Percentiles rank a stretch among this genome's conserved stretches.
These are phyloP conservation scores for Clarias fuscus DNA, from an alignment of 2,797 vertebrate genomes.

Conservation along the genomic window DNA sequence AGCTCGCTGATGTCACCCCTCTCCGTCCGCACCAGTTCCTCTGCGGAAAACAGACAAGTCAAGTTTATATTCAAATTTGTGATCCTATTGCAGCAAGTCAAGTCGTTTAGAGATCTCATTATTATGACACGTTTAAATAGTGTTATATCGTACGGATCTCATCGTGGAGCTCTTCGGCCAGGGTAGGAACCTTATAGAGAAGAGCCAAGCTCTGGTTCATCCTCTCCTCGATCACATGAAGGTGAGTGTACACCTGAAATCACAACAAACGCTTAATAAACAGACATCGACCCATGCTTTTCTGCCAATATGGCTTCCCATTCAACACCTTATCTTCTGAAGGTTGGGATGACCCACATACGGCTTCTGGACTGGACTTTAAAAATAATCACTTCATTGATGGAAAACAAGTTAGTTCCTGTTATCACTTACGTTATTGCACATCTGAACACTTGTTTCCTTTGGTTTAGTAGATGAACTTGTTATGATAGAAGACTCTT, in stretches of 20 bases:
- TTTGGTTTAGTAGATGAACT: neutral
- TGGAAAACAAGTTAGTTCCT: neutral
- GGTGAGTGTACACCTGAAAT: constrained; percentile 85
- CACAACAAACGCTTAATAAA: neutral
- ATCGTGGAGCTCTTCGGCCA: constrained; percentile 80
- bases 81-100: neutral
- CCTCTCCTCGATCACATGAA: constrained; percentile 89
- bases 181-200: constrained; percentile 82
- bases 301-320: neutral
- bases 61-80: neutral
- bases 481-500: neutral
- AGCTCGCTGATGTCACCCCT: constrained; percentile 78
- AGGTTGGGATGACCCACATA: neutral
- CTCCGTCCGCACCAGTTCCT: constrained; percentile 77
- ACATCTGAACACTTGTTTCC: neutral
- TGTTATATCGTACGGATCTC: constrained; percentile 80
- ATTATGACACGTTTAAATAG: neutral
- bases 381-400: neutral
- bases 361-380: neutral
- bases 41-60: constrained; percentile 48
- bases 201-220: constrained; percentile 91
- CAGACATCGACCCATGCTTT: neutral
- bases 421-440: neutral
- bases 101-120: no score
- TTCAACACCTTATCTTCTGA: neutral